Evolutionary conservation across 35 echinoderm and acorn worm species (phyloP).

Genomic region (Antedon bifida): DNA sequence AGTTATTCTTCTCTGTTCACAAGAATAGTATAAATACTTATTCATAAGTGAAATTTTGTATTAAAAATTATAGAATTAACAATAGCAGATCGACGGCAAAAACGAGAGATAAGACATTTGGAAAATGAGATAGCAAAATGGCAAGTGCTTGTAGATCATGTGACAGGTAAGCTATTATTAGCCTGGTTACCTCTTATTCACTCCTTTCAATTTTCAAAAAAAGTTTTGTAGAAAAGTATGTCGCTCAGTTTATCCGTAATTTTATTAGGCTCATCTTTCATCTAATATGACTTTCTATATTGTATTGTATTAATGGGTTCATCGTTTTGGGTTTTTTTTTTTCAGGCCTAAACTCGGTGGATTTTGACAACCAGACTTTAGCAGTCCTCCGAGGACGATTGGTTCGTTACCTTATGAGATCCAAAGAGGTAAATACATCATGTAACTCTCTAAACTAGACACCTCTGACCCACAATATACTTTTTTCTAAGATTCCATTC

Average conservation of each 20-base stretch:
- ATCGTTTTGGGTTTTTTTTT: neutral
- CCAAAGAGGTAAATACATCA: conserved; percentile 80
- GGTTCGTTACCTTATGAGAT: conserved; percentile 97
- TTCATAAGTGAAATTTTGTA: too few species aligned
- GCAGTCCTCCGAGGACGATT: conserved; percentile 79
- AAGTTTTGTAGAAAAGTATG: too few species aligned
- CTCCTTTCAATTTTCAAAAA: neutral
- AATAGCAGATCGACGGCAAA: conserved; percentile 69
- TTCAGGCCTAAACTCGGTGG: conserved; percentile 56
- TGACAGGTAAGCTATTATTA: conserved; percentile 98
- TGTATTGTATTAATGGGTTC: too few species aligned
- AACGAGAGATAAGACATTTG: conserved; percentile 77
- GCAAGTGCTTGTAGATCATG: conserved; percentile 88
- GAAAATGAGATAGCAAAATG: conserved; percentile 97
- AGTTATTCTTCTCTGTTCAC: too few species aligned
- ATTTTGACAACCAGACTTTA: conserved; percentile 88
- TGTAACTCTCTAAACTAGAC: neutral
- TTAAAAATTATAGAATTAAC: neutral
- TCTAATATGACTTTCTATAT: too few species aligned
- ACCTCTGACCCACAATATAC: neutral
- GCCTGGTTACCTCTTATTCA: neutral
- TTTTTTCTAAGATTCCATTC: too few species aligned
- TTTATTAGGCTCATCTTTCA: too few species aligned
- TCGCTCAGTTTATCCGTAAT: too few species aligned
- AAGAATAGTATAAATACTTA: too few species aligned